These are phyloP conservation scores for Coronaproctus castanopsis DNA, from an alignment of 2,888 invertebrate species.

Conservation along the genomic window DNA sequence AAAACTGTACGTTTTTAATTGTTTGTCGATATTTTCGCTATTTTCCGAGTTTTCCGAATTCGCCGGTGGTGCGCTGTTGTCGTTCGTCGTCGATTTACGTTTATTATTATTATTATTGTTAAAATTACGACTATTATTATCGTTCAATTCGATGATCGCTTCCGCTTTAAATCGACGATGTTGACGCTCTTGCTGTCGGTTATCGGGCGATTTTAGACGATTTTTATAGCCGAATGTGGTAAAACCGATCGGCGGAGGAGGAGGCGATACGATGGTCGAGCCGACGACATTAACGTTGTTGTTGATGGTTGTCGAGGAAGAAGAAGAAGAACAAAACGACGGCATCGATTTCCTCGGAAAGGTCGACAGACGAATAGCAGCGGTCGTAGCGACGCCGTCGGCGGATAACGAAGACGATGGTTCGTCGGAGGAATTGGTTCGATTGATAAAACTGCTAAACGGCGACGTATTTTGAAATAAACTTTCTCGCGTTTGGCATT, in stretches of 20 bases:
- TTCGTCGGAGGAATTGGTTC: background rate
- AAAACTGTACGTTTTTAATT: constrained; percentile 48
- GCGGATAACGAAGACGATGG: background rate
- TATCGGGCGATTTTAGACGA: constrained; percentile 19
- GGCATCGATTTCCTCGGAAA: constrained; percentile 18
- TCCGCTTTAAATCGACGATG: constrained; percentile 33
- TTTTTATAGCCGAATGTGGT: constrained; percentile 34
- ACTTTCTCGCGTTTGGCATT: constrained; percentile 67
- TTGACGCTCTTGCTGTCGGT: constrained; percentile 12
- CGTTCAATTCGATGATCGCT: constrained; percentile 38
- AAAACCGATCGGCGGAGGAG: constrained; percentile 25
- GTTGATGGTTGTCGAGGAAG: constrained; percentile 22
- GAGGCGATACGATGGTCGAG: constrained; percentile 14
- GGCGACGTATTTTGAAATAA: constrained; percentile 30
- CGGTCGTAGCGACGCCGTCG: constrained; percentile 13
- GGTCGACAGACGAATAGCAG: constrained; percentile 10
- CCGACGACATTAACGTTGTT: constrained; percentile 7
- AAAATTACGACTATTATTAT: background rate
- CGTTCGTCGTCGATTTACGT: too few relatives aligned
- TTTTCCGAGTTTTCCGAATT: constrained; percentile 1
- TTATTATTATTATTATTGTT: background rate
- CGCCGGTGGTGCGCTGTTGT: constrained; percentile 1
- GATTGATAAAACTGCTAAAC: background rate
- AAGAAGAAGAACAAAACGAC: constrained; percentile 26
- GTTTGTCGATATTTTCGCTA: constrained; percentile 24